Conservation (phyloP, 53 echinoderm and acorn worm species). For the Astropecten irregularis region DNA sequence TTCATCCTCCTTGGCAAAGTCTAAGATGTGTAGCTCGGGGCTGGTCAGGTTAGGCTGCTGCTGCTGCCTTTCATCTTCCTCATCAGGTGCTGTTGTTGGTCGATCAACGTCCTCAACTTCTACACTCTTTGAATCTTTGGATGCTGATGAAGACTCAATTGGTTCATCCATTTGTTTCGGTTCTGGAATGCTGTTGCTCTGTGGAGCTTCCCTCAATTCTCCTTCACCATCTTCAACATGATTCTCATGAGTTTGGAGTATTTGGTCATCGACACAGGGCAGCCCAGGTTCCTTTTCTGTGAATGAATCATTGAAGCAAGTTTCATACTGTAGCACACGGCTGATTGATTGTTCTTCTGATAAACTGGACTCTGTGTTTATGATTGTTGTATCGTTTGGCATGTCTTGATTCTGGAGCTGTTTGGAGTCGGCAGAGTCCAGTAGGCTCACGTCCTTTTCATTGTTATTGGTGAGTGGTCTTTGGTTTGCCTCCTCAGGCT, state of each 20-base stretch:
- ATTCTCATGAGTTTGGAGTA: not conserved
- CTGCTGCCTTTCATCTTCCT: not conserved
- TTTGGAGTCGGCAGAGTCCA: too few species aligned
- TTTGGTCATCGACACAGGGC: not conserved
- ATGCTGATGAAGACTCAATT: not conserved
- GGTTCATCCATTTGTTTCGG: not conserved
- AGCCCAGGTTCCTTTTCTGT: too few species aligned
- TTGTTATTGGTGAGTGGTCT: not conserved
- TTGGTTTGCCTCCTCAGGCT: not conserved
- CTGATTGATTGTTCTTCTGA: not conserved
- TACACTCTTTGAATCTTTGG: not conserved
- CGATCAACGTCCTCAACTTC: not conserved
- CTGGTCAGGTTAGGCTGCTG: constrained; percentile 1
- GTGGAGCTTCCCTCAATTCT: not conserved
- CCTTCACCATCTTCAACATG: not conserved
- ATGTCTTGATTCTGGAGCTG: too few species aligned
- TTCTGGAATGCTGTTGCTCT: not conserved
- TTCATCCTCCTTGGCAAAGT: constrained; percentile 37
- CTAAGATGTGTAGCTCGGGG: constrained; percentile 50
- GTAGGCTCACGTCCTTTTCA: not conserved
- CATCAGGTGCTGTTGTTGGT: not conserved
- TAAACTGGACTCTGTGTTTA: not conserved
- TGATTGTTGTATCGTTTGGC: not conserved
- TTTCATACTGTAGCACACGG: too few species aligned
- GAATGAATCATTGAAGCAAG: too few species aligned